Evolutionary conservation across 2,797 vertebrate species (phyloP).

Genomic region (Sciurus vulgaris): DNA sequence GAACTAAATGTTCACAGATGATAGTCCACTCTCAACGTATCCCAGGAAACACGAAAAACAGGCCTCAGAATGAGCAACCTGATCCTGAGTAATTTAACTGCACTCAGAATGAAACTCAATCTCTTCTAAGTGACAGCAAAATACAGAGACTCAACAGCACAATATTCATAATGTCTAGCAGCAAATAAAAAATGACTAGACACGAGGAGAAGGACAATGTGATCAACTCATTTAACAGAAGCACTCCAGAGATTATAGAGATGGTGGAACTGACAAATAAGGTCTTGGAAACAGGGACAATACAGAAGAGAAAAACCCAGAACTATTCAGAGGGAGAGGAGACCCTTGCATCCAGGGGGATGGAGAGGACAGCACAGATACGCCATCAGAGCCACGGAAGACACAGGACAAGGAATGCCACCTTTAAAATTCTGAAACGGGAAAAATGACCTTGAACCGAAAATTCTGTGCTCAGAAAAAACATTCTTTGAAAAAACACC

Average conservation of each 20-base stretch:
- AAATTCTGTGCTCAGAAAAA: neutral
- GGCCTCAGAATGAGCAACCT: neutral
- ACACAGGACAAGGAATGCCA: neutral
- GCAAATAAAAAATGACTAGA: neutral
- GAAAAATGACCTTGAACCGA: neutral
- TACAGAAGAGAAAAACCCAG: neutral
- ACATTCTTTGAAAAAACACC: neutral
- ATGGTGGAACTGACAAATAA: neutral
- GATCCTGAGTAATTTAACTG: no score
- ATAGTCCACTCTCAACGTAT: neutral
- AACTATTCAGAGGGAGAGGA: neutral
- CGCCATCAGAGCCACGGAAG: neutral
- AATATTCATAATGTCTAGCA: neutral
- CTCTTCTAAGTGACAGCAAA: neutral
- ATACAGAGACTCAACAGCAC: fast-evolving
- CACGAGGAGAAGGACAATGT: neutral
- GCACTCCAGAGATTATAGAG: neutral
- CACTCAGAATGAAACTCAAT: neutral
- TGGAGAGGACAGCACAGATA: neutral
- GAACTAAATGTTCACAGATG: no score
- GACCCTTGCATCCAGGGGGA: neutral
- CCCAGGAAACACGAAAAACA: neutral
- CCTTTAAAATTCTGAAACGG: neutral
- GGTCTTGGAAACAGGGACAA: neutral
- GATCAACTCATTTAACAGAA: neutral